Conservation (phyloP, 2,888 invertebrate genomes). For the Hemaris fuciformis region DNA sequence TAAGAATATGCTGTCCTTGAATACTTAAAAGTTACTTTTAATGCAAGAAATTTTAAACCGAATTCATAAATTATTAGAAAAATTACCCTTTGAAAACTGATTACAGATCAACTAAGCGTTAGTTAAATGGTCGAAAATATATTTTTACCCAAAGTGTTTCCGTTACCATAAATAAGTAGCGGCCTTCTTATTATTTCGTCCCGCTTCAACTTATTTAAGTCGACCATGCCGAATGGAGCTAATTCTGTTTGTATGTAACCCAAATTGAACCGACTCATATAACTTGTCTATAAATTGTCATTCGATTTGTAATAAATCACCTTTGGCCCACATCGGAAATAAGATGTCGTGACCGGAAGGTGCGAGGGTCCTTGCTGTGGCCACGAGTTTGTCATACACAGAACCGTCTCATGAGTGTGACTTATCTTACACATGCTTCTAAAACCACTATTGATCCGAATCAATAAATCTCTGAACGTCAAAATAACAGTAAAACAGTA, state of each 20-base stretch:
- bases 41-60: too few relatives aligned
- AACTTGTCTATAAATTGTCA: constrained; percentile 36
- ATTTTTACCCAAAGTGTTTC: not conserved
- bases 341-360: constrained; percentile 60
- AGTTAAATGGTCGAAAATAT: not conserved
- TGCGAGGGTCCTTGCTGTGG: constrained; percentile 41
- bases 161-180: not conserved
- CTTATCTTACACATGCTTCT: not conserved
- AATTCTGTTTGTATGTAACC: not conserved
- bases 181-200: not conserved
- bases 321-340: constrained; percentile 45
- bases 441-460: not conserved
- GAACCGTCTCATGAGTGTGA: not conserved
- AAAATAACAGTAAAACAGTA: constrained; percentile 9
- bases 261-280: constrained; percentile 19
- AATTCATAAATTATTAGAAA: too few relatives aligned
- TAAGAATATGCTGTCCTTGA: not conserved
- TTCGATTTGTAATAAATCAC: constrained; percentile 40
- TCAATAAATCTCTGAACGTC: not conserved
- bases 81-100: not conserved
- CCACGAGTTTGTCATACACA: constrained; percentile 26
- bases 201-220: not conserved
- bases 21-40: too few relatives aligned
- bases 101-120: not conserved
- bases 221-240: not conserved